phyloP scores from a whole-genome alignment of 2,888 invertebrate species.

The Drosophila limbata region DNA sequence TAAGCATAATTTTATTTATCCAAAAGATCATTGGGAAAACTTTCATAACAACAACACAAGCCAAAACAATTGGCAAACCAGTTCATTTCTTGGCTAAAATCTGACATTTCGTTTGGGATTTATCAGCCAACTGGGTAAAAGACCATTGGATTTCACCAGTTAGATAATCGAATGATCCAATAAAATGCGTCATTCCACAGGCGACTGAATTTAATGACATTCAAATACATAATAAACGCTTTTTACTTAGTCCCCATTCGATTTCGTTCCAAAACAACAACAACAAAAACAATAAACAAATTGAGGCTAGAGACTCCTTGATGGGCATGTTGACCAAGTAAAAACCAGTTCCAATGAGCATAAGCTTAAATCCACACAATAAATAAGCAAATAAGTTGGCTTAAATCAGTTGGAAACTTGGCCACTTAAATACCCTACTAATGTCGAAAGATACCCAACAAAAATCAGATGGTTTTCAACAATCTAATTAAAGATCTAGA shows the following conservation, averaged over 20 bases:
- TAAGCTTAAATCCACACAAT: slow-evolving; percentile 45
- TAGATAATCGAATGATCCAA: slow-evolving; percentile 23
- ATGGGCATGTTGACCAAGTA: slow-evolving; percentile 69
- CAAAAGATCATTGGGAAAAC: too few species aligned
- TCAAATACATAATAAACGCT: slow-evolving; percentile 70
- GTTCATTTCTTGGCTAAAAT: slow-evolving; percentile 5
- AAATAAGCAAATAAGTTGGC: slow-evolving; percentile 27
- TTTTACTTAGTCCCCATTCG: slow-evolving; percentile 62
- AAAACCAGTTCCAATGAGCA: slow-evolving; percentile 70
- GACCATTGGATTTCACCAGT: slow-evolving; percentile 29
- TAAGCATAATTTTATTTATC: neutral
- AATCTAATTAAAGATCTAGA: neutral
- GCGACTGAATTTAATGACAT: slow-evolving; percentile 53
- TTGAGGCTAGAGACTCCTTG: slow-evolving; percentile 67
- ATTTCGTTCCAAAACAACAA: slow-evolving; percentile 50
- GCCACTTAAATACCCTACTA: slow-evolving; percentile 20
- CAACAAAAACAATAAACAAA: slow-evolving; percentile 44
- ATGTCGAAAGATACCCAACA: neutral
- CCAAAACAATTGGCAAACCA: slow-evolving; percentile 6
- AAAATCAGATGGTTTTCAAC: neutral
- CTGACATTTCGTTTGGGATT: slow-evolving; percentile 23
- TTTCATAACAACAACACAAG: too few species aligned
- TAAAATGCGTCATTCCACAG: slow-evolving; percentile 46
- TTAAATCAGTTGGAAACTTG: neutral
- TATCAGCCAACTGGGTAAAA: slow-evolving; percentile 14